phyloP scores from a whole-genome alignment of 1,140 invertebrate species.

The Andricus grossulariae region DNA sequence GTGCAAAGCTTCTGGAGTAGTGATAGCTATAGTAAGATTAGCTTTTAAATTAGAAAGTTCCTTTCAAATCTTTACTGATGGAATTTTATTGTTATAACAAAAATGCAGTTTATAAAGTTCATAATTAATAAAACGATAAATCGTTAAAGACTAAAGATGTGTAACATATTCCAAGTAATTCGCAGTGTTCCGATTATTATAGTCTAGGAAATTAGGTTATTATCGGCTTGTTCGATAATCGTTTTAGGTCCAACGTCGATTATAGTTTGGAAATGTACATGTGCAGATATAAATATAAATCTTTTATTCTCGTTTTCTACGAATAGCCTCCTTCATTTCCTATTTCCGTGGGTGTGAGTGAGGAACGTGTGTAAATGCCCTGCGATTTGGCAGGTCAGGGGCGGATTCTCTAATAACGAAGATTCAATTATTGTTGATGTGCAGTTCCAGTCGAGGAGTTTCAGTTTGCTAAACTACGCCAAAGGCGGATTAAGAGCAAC shows the following conservation, averaged over 20 bases:
- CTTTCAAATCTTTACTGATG: not conserved
- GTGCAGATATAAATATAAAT: conserved; percentile 19
- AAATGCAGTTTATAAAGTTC: too few species aligned
- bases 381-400: not conserved
- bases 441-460: conserved; percentile 72
- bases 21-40: not conserved
- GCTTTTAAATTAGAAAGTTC: not conserved
- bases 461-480: conserved; percentile 70
- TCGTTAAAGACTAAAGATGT: too few species aligned
- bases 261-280: conserved; percentile 37
- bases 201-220: conserved; percentile 1
- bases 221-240: not conserved
- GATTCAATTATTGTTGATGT: conserved; percentile 62
- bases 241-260: conserved; percentile 6
- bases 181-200: conserved; percentile 5
- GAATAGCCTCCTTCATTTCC: conserved; percentile 7
- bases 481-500: conserved; percentile 72
- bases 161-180: too few species aligned
- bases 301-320: conserved; percentile 18
- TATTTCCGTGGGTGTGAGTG: not conserved
- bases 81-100: not conserved
- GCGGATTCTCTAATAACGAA: conserved; percentile 40
- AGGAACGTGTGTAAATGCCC: not conserved
- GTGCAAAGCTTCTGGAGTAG: not conserved
- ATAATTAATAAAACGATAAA: too few species aligned